Evolutionary conservation across 2,113 vertebrate species (phyloP).

Genomic region (Galbula dea): DNA sequence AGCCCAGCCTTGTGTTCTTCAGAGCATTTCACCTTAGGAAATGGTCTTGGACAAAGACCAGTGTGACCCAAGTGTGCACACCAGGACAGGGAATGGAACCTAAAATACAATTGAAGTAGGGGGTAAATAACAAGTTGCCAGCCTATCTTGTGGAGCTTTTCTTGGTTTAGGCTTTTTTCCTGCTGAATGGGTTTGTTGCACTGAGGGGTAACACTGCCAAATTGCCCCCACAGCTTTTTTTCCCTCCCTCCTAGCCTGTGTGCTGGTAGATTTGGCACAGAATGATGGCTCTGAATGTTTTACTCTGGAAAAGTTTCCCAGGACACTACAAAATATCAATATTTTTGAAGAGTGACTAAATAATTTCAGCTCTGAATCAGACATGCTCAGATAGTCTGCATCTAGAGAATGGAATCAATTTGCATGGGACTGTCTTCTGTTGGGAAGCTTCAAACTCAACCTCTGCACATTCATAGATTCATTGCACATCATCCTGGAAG

Average conservation of each 20-base stretch:
- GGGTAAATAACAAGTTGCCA: not conserved
- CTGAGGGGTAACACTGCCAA: not conserved
- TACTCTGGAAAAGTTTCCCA: too few relatives aligned
- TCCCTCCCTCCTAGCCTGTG: not conserved
- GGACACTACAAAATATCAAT: too few relatives aligned
- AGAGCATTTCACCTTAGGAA: not conserved
- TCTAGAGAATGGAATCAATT: not conserved
- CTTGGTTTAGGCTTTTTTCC: not conserved
- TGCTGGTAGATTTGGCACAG: not conserved
- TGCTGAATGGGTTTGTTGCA: not conserved
- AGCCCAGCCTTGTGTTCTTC: not conserved
- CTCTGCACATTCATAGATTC: too few relatives aligned
- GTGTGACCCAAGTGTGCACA: not conserved
- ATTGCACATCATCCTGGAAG: not conserved
- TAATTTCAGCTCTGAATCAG: not conserved
- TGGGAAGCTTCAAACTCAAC: not conserved
- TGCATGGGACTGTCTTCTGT: accelerated
- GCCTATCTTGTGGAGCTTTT: accelerated
- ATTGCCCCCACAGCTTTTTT: not conserved
- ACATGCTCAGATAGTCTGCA: not conserved
- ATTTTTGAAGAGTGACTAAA: too few relatives aligned
- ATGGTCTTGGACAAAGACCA: not conserved
- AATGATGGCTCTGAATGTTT: not conserved
- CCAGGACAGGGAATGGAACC: not conserved
- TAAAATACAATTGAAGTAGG: not conserved